Conservation (phyloP, 1,140 invertebrate genomes). For the Bombus affinis region DNA sequence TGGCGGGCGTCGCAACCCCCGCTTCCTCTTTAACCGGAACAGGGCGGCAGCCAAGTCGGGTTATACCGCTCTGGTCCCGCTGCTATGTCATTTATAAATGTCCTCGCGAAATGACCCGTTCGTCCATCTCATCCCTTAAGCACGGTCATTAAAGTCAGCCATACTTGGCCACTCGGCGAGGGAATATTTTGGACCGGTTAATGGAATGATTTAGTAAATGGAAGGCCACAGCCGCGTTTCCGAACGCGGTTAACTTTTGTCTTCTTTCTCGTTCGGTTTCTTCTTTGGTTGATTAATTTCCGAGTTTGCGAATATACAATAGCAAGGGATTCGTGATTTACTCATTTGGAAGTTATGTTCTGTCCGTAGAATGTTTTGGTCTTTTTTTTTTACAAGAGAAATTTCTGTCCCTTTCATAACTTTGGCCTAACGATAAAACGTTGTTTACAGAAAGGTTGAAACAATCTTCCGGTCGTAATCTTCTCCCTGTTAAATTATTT, state of each 20-base stretch:
- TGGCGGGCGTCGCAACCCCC: slow-evolving; percentile 54
- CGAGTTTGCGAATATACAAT: background rate
- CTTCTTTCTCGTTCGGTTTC: no score
- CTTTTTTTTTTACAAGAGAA: no score
- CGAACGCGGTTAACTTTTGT: background rate
- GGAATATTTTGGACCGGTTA: slow-evolving; percentile 38
- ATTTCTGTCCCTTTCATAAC: no score
- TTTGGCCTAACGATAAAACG: no score
- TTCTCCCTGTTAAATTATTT: no score
- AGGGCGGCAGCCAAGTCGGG: slow-evolving; percentile 66
- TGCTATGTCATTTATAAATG: slow-evolving; percentile 82
- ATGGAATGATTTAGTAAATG: slow-evolving; percentile 53
- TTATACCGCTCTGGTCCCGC: slow-evolving; percentile 75
- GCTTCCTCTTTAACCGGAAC: slow-evolving; percentile 67
- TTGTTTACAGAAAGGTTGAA: no score
- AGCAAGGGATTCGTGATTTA: background rate
- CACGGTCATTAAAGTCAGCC: slow-evolving; percentile 80
- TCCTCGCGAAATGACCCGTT: slow-evolving; percentile 81
- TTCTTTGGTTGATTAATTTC: background rate
- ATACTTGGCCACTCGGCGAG: slow-evolving; percentile 47
- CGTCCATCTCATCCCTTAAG: slow-evolving; percentile 81
- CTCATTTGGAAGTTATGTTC: no score
- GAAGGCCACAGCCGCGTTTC: background rate
- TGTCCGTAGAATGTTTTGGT: no score
- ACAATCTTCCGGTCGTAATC: no score